Conservation (phyloP, 2,888 invertebrate genomes). For the Amiota communis region DNA sequence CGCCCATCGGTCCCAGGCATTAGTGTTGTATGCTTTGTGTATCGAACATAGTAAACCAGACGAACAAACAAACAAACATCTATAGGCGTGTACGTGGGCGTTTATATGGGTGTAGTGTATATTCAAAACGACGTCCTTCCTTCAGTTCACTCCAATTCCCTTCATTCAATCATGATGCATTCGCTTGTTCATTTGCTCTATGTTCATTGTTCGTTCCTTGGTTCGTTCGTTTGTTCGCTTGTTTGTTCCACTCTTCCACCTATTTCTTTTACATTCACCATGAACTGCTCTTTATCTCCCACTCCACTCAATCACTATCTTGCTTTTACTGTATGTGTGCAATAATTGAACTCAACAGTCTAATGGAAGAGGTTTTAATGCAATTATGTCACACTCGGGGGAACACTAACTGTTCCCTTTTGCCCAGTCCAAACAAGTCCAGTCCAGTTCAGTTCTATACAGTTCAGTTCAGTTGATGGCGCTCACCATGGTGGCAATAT, state of each 20-base stretch:
- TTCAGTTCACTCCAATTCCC: too few species aligned
- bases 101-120: background rate
- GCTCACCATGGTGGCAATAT: too few species aligned
- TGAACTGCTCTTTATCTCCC: background rate
- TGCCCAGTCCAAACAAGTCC: background rate
- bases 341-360: conserved; percentile 57
- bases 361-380: conserved; percentile 59
- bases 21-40: background rate
- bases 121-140: background rate
- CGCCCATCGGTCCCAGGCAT: background rate
- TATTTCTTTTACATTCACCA: background rate
- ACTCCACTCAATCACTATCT: too few species aligned
- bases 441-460: background rate
- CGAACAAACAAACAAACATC: background rate
- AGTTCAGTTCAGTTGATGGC: too few species aligned
- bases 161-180: too few species aligned
- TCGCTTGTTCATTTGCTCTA: too few species aligned
- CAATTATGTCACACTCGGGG: conserved; percentile 45
- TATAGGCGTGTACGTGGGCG: background rate
- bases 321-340: conserved; percentile 26
- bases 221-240: too few species aligned
- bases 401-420: conserved; percentile 20
- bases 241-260: too few species aligned
- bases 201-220: too few species aligned
- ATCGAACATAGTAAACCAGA: too few species aligned